Conservation (phyloP, 1,140 invertebrate genomes). For the Cydia fagiglandana region DNA sequence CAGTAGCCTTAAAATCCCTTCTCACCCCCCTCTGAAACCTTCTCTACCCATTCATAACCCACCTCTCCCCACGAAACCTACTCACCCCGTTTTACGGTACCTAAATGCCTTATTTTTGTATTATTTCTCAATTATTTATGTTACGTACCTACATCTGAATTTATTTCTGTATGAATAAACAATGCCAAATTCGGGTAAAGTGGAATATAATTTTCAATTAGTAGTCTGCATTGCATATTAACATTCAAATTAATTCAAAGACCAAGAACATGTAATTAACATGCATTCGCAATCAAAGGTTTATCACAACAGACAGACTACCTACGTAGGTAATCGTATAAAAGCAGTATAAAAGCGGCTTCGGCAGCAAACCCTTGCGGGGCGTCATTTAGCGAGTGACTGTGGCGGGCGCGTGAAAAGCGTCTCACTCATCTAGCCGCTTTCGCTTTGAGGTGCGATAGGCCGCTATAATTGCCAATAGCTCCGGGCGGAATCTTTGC, state of each 20-base stretch:
- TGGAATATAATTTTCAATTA: no score
- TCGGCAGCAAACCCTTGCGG: conserved; percentile 7
- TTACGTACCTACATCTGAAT: no score
- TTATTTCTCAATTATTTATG: no score
- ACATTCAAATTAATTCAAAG: neutral
- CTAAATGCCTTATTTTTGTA: no score
- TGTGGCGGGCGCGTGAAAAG: conserved; percentile 42
- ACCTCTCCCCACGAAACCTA: no score
- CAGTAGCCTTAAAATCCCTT: no score
- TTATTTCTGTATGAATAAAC: no score
- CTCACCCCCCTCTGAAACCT: no score
- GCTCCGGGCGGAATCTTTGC: conserved; percentile 44
- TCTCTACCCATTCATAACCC: no score
- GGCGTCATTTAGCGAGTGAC: conserved; percentile 35
- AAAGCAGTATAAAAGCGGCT: neutral
- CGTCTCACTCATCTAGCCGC: conserved; percentile 37
- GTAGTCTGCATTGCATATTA: no score
- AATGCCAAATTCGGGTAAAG: no score
- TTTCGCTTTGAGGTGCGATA: conserved; percentile 58
- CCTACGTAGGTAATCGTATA: conserved; percentile 8
- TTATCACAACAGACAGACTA: neutral
- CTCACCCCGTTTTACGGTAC: no score
- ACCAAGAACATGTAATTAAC: neutral
- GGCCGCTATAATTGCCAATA: conserved; percentile 62
- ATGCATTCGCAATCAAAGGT: neutral